Evolutionary conservation across 2,113 vertebrate species (phyloP), one percentile per base, ranked within the genome.

Genomic region (Cepphus grylle): DNA sequence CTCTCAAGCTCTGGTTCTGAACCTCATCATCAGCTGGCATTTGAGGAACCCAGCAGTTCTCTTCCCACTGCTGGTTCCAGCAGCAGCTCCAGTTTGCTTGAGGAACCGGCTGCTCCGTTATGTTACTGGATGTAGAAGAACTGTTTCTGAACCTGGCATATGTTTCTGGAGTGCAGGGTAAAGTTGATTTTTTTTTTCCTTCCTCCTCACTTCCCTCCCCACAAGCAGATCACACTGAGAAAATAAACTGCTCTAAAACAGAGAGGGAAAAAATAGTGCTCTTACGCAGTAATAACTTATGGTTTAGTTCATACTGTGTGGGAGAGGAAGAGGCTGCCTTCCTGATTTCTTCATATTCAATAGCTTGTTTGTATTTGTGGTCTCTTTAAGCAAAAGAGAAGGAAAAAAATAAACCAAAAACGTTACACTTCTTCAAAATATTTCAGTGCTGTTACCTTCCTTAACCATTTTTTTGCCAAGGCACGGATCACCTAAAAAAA

Each of bases 251-350:
- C 85, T 93, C 67, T 47, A 27, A 93, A 92, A 73, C 66, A 94
- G 1, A 14, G 65, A 90, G 72, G 55, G 69, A 36, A 81, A 94
- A 94, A 93, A 76, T 27, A 94, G 73, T 69, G 78, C 47, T 92
- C 72, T 90, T 79, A 71, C 8, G 5, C 52, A 84, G 69, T 47
- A 86, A 49, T 84, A 93, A 86, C 83, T 90, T 91, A 79, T 86
- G 90, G 69, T 90, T 95, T 89, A 71, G 52, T 91, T 94, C 91
- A 86, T 67, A 89, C 69, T 56, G 86, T 94, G 88, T 91, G 86
- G 86, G 94, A 92, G 94, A 95, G 61, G 86, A 94, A 92, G 76
- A 96, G 34, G 69, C 4, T 89, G 94, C 67, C 70, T 87, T 93
- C 88, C 88, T 76, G 36, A 62, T 79, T 91, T 81, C 92, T 92